phyloP scores from a whole-genome alignment of 2,113 vertebrate genomes.

The Cephalophus harveyi region DNA sequence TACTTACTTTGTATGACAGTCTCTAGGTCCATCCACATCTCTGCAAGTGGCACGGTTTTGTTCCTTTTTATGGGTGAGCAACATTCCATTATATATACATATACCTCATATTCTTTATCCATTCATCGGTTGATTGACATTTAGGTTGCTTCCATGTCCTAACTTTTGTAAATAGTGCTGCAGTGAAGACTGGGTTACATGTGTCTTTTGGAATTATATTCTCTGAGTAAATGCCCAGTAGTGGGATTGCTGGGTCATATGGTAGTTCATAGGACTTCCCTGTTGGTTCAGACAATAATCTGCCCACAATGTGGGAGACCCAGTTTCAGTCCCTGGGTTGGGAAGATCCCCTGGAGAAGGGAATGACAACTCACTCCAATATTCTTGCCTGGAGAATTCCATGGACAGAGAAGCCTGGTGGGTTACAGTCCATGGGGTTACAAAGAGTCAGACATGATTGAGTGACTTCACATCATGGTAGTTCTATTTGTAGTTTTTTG shows the following conservation, averaged over 20 bases:
- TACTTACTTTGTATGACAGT: neutral
- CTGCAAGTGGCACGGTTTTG: neutral
- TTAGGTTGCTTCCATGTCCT: neutral
- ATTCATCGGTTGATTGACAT: neutral
- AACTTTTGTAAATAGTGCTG: neutral
- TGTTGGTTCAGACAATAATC: neutral
- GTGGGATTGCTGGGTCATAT: neutral
- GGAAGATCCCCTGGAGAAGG: neutral
- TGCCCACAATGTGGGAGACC: neutral
- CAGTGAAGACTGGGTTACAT: neutral
- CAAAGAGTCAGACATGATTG: neutral
- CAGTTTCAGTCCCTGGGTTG: neutral
- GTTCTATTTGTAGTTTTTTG: neutral
- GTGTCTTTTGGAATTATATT: neutral
- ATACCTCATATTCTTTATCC: neutral
- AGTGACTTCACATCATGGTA: neutral
- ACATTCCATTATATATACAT: neutral
- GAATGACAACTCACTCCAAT: neutral
- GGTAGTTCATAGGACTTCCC: neutral
- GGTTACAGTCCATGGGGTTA: neutral
- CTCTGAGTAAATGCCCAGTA: neutral
- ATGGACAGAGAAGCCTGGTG: neutral
- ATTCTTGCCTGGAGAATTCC: neutral
- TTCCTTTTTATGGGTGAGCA: neutral
- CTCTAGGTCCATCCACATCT: neutral